Evolutionary conservation across 2,113 vertebrate species (phyloP), one percentile per base, ranked within the genome.

Genomic region (cattle (Bos taurus)): DNA sequence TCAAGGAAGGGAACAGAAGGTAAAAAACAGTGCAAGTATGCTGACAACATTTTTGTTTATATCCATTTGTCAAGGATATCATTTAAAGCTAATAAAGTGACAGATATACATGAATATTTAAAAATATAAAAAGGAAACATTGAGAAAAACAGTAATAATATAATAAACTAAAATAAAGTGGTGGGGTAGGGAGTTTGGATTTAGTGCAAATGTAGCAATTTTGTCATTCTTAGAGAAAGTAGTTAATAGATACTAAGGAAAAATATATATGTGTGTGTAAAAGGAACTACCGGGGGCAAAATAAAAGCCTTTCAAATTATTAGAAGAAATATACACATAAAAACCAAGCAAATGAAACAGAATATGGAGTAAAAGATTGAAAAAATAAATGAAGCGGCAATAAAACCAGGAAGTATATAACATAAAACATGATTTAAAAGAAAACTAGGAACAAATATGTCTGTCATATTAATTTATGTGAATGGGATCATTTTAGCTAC

Each of bases 401-500:
- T 94, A 88, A 98, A 96, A 90, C 25, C 59, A 97, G 88, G 91
- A 96, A 95, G 25, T 62, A 50, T 26, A 92, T 17, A 94, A 81
- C 46, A 97, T 93, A 90, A 96, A 97, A 96, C 6, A 92, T 36
- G n/a, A 96, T 92, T 96, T 96, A 87, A 96, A 96, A 64, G 56
- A 71, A 95, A 84, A 86, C 77, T 57, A 89, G 93, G 52, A 78
- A 23, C 50, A 91, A 92, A 71, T 46, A 91, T 62, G 56, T 33
- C 90, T 92, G 84, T 92, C 78, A 95, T 88, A 84, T 71, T 96
- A 96, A 96, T 94, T 97, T 97, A 91, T 93, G 56, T 48, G 71
- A 95, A 94, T 71, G 57, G 50, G 17, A 67, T 84, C n/a, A 80
- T 90, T 95, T 97, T 91, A 92, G 21, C 57, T 57, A 56, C 59